These are phyloP conservation scores for Hirtodrosophila confusa DNA, from an alignment of 2,888 invertebrate species.

Conservation along the genomic window DNA sequence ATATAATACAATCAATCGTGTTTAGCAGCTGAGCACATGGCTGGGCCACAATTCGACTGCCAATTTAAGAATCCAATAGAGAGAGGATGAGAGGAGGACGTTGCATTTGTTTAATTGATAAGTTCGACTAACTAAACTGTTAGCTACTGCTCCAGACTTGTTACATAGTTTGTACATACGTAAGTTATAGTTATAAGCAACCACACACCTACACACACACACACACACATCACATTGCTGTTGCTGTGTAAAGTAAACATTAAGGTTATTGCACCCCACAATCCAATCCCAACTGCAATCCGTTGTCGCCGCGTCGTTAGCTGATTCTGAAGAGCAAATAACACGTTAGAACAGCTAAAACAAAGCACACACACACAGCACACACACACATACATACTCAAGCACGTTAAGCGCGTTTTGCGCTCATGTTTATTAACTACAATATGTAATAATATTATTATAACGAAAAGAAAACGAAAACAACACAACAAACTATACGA, in stretches of 20 bases:
- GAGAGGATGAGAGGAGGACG: constrained; percentile 34
- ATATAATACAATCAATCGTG: constrained; percentile 33
- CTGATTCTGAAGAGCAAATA: constrained; percentile 36
- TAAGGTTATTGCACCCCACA: constrained; percentile 41
- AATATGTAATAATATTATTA: constrained; percentile 27
- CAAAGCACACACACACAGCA: constrained; percentile 16
- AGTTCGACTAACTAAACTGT: constrained; percentile 58
- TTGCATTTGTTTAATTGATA: constrained; percentile 73
- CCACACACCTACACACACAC: constrained; percentile 23
- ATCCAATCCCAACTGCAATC: constrained; percentile 29
- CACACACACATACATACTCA: constrained; percentile 58
- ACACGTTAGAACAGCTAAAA: constrained; percentile 11
- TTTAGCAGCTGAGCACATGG: constrained; percentile 73
- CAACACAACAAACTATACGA: constrained; percentile 41
- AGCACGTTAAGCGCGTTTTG: constrained; percentile 37
- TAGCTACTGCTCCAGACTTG: constrained; percentile 65
- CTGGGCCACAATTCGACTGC: constrained; percentile 78
- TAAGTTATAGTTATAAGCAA: constrained; percentile 62
- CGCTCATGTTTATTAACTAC: constrained; percentile 34
- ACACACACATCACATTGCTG: constrained; percentile 29
- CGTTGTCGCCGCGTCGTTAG: constrained; percentile 21
- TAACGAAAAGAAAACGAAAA: constrained; percentile 13
- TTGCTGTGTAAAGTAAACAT: constrained; percentile 34
- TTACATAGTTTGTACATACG: constrained; percentile 71
- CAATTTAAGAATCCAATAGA: constrained; percentile 57